phyloP scores from a whole-genome alignment of 2,888 invertebrate species.

The Drosophila falleni region DNA sequence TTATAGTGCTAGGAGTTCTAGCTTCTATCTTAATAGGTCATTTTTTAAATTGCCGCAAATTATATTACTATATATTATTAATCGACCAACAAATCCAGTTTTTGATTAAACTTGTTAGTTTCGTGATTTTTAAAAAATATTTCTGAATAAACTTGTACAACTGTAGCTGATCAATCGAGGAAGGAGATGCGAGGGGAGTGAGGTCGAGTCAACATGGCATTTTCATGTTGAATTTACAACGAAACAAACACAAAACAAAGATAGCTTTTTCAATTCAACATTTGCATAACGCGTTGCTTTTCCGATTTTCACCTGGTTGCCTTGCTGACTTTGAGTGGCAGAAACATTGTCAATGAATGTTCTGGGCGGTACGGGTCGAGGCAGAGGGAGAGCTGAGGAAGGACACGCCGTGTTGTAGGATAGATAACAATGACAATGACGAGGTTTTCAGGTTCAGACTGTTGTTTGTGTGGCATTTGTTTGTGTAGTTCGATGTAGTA shows the following conservation, averaged over 20 bases:
- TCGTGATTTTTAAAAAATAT: not conserved
- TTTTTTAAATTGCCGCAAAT: not conserved
- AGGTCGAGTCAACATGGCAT: conserved; percentile 34
- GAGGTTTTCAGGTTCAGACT: conserved; percentile 34
- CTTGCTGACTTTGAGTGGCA: conserved; percentile 57
- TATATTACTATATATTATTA: not conserved
- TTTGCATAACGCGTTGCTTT: conserved; percentile 70
- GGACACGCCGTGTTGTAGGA: conserved; percentile 45
- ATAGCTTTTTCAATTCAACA: conserved; percentile 57
- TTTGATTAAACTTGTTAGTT: not conserved
- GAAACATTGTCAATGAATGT: conserved; percentile 46
- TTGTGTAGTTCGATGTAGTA: conserved; percentile 53
- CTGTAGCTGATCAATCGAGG: conserved; percentile 6
- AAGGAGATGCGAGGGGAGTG: not conserved
- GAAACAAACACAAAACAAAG: conserved; percentile 63
- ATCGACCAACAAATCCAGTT: not conserved
- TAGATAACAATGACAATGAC: conserved; percentile 70
- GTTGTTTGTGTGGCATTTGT: conserved; percentile 23
- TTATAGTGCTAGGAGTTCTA: too few relatives aligned
- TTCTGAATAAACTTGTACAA: not conserved
- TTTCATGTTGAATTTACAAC: conserved; percentile 33
- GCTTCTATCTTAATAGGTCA: not conserved
- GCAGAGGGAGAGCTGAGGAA: conserved; percentile 5
- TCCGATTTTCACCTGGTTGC: conserved; percentile 68
- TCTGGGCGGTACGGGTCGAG: not conserved